A percentile compares a stretch with the other conserved stretches of the same genome.
phyloP scores from a whole-genome alignment of 2,797 vertebrate species.

The Hippopotamyrus pictus region DNA sequence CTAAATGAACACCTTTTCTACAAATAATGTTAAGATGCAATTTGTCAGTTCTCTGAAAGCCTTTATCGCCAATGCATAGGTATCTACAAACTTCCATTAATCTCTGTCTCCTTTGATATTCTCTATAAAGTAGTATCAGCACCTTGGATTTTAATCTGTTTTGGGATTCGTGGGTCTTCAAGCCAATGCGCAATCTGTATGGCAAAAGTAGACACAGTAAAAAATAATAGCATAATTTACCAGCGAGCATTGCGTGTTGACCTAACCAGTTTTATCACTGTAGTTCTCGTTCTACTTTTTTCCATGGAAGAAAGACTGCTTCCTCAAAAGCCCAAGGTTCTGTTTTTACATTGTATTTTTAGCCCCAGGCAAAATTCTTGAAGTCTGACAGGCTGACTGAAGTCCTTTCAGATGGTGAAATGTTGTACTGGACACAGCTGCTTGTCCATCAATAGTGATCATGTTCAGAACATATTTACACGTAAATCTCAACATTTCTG shows the following conservation, averaged over 20 bases:
- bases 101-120: conserved; percentile 4
- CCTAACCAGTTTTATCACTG: conserved; percentile 26
- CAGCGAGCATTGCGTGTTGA: conserved; percentile 50
- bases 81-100: conserved; percentile 9
- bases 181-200: conserved; percentile 48
- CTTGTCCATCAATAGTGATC: conserved; percentile 71
- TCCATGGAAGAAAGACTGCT: conserved; percentile 18
- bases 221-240: conserved; percentile 57
- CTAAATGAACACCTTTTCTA: conserved; percentile 2
- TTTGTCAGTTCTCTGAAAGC: conserved; percentile 10
- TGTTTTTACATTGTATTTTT: conserved; percentile 54
- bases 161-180: conserved; percentile 47
- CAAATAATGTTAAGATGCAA: conserved; percentile 19
- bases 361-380: conserved; percentile 62
- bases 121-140: conserved; percentile 22
- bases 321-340: conserved; percentile 26
- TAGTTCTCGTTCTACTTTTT: not conserved
- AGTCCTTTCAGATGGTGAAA: conserved; percentile 63
- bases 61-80: conserved; percentile 15
- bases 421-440: conserved; percentile 70
- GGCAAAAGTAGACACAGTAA: conserved; percentile 54
- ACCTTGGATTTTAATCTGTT: conserved; percentile 43
- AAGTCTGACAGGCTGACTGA: conserved; percentile 61
- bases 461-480: conserved; percentile 77
- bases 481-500: conserved; percentile 68